Evolutionary conservation across 1,140 invertebrate genomes (phyloP), one percentile per base, ranked within the genome.

Genomic region (Leptonema lineaticorne): DNA sequence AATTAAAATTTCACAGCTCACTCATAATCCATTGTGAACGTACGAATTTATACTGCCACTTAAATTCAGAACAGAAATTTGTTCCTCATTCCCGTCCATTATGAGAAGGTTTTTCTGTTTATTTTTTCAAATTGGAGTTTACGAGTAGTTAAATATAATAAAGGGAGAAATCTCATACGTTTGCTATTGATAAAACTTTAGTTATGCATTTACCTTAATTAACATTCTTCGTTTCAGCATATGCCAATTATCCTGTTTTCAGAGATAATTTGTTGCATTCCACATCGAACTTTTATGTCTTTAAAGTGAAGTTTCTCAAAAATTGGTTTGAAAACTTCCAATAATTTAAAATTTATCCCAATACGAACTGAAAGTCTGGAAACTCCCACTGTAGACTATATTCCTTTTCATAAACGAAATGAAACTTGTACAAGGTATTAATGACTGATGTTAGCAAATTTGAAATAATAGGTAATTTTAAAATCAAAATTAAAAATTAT

Each of bases 1-100:
- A 59, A 79, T 79, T 77, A 72, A 69, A 67, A 33, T 59, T 63
- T 58, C 71, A 69, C 27, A 63, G 63, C 48, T 59, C 22, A 53
- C 9, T 24, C 65, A 57, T 56, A 73, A 75, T 30, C 75, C 75
- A 41, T 2, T 24, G 2, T 53, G n/a, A 53, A 26, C 20, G 46
- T 14, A n/a, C 9, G 16, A 11, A 14, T 2, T 14, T 53, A 26
- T 24, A 53, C 50, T 26, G 50, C 50, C 50, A 53, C 9, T 41
- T 2, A 14, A 11, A 14, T 41, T 41, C 37, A 2, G 11, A 33
- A 5, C 11, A 14, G 37, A 41, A 41, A 41, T 41, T 41, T 41
- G 37, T 41, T 16, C 16, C 37, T 41, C 37, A 16, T 41, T 11
- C 9, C 11, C 37, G 16, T 14, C 9, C 9, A 16, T 16, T 11